Base-by-base conservation (phyloP, 2,113 vertebrate genomes). In the Mormyrus iriodes region DNA sequence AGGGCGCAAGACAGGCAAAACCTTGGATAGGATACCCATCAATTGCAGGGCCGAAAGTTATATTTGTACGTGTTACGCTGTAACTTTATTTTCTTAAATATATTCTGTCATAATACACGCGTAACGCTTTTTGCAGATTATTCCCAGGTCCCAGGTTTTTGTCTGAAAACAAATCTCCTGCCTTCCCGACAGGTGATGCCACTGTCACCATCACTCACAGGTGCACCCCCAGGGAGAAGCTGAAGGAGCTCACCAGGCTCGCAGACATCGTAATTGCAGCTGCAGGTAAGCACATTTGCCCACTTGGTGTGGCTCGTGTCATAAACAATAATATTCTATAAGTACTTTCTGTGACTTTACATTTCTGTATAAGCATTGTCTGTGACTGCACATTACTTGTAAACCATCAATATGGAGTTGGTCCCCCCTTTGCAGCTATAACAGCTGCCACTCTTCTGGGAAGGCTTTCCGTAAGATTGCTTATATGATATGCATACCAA, bases 131-230 rank as follows among this genome's bases (percentile, higher is more conserved):
- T 8, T 85, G 84, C 19, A 52, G 46, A 52, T 19, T 27, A 52
- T 21, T 27, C 27, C 48, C 48, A 86, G 49, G 53, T 46, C 49
- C 27, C 48, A 52, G 27, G 27, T 86, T 35, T 55, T 9, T 7
- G 49, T 17, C 69, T 83, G 35, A 83, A 17, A 58, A 46, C 6
- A 0, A 82, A 15, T 52, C 10, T 52, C 73, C 35, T 39, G 52
- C 86, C 24, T 52, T 73, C 52, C 13, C 49, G 93, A 87, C 94
- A 98, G 98, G 98, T 92, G 98, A 99, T 90, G 97, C 98, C 90
- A 98, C 97, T 0, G 98, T 99, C 92, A 98, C 97, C 76, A 97
- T 97, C 79, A 91, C 97, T 86, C 97, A 98, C 92, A 96, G 97
- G 88, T 96, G 96, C 31, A 98, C 97, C 1, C 97, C 97, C 19